Percentiles rank a stretch among this genome's conserved stretches.
Conservation (phyloP, 2,888 invertebrate genomes). For the Volucella inanis region DNA sequence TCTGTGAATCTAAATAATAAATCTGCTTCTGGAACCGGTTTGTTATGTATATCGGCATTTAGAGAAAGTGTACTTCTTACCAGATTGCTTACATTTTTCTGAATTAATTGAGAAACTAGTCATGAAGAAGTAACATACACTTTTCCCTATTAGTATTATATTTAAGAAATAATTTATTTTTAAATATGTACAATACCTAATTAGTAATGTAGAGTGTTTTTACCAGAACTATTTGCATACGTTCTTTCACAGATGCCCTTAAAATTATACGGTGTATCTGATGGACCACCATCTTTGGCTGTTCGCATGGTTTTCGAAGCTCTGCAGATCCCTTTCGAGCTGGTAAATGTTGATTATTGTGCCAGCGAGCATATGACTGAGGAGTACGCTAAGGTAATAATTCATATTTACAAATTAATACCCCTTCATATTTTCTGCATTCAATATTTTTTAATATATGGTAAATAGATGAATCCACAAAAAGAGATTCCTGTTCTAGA, state of each 20-base stretch:
- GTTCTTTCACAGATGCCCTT: constrained; percentile 79
- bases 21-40: constrained; percentile 8
- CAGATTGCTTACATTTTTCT: neutral
- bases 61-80: neutral
- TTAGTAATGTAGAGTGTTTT: neutral
- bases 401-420: neutral
- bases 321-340: constrained; percentile 86
- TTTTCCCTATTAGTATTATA: neutral
- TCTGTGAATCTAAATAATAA: neutral
- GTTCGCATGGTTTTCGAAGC: constrained; percentile 88
- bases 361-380: constrained; percentile 90
- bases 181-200: neutral
- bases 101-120: constrained; percentile 46
- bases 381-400: constrained; percentile 87
- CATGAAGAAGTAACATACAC: constrained; percentile 16
- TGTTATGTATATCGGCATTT: no score
- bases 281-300: constrained; percentile 91
- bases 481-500: constrained; percentile 90
- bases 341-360: constrained; percentile 88
- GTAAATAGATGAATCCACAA: constrained; percentile 59
- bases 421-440: neutral
- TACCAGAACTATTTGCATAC: no score
- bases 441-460: neutral
- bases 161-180: neutral
- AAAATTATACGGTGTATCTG: constrained; percentile 89